These are phyloP conservation scores for Cryptus armator DNA, from an alignment of 2,888 invertebrate species.

Conservation along the genomic window DNA sequence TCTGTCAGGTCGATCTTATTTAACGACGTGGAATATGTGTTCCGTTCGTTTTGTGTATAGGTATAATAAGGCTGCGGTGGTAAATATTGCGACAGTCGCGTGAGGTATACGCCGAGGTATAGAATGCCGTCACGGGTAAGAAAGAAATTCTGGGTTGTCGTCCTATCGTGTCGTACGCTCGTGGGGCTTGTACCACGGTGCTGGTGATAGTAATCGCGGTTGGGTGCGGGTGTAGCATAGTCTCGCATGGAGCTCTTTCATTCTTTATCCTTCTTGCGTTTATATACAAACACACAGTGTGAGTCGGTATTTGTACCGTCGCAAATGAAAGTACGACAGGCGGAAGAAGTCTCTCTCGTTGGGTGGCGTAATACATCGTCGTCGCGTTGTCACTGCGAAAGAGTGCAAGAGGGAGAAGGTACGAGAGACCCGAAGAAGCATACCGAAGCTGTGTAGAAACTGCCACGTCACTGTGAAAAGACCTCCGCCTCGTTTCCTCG, in stretches of 20 bases:
- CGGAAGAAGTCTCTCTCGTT: conserved; percentile 28
- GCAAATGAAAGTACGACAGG: conserved; percentile 48
- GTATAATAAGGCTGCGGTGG: conserved; percentile 6
- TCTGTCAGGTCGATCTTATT: conserved; percentile 5
- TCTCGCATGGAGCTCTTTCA: conserved; percentile 12
- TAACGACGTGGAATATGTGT: background rate
- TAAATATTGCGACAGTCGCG: conserved; percentile 31
- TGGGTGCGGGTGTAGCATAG: background rate
- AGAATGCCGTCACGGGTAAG: conserved; percentile 28
- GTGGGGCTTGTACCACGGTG: conserved; percentile 50
- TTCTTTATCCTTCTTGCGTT: background rate
- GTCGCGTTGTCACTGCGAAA: conserved; percentile 5
- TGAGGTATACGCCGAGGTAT: background rate
- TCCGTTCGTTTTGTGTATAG: background rate
- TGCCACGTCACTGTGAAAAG: conserved; percentile 32
- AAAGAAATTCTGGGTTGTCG: conserved; percentile 68
- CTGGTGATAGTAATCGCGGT: conserved; percentile 4
- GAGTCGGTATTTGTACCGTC: conserved; percentile 18
- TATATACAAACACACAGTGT: background rate
- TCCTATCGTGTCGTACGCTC: conserved; percentile 55
- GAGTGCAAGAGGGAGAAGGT: background rate
- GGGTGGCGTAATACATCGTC: conserved; percentile 39
- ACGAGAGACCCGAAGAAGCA: conserved; percentile 15
- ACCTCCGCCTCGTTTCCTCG: conserved; percentile 39
- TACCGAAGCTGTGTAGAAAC: conserved; percentile 31